phyloP scores from a whole-genome alignment of 2,113 vertebrate species.

The Agapornis roseicollis region DNA sequence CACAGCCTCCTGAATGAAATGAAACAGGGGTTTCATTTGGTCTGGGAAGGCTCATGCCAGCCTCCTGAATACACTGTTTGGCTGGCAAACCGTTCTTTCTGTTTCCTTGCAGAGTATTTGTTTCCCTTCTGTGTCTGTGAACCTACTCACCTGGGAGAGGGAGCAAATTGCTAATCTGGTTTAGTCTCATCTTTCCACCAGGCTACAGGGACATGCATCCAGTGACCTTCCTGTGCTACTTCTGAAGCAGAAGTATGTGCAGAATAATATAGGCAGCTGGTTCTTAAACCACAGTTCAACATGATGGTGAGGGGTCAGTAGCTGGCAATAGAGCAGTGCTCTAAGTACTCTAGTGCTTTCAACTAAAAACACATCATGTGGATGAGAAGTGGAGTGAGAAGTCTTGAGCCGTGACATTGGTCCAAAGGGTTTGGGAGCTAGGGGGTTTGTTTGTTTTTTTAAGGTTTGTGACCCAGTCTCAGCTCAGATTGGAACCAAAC shows the following conservation, averaged over 20 bases:
- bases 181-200: neutral
- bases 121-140: neutral
- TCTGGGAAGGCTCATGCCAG: neutral
- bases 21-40: neutral
- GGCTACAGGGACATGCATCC: neutral
- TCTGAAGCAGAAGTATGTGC: neutral
- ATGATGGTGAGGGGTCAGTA: neutral
- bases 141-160: neutral
- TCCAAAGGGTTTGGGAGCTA: neutral
- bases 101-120: neutral
- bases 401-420: neutral
- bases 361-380: neutral
- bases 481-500: neutral
- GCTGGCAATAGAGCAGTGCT: neutral
- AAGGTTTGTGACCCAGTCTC: neutral
- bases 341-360: neutral
- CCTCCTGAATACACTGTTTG: neutral
- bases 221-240: neutral
- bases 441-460: neutral
- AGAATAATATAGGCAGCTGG: neutral
- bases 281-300: neutral
- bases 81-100: neutral
- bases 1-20: neutral
- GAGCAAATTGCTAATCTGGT: neutral
- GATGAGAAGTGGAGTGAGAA: neutral